Base-by-base conservation (phyloP, 1,140 invertebrate species). In the Andrena cerasifolii region DNA sequence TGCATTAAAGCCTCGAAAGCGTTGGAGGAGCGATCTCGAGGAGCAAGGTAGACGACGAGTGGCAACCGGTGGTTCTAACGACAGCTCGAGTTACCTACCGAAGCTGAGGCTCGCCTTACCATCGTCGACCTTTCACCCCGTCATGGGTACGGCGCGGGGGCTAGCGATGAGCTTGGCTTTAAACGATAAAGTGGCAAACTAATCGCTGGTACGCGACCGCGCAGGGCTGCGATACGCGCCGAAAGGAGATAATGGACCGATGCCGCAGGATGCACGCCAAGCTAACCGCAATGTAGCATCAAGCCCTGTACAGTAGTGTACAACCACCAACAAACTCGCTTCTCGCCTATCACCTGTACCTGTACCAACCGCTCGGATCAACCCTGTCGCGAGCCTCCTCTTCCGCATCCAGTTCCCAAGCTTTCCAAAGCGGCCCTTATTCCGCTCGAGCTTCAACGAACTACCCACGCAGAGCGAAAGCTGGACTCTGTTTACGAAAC, bases 111-210 rank as follows among this genome's bases (percentile, higher is more conserved):
- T 84, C 72, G 33, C 53, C 61, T 84, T 83, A 66, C 68, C 58
- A 24, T 62, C 71, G 66, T 36, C 72, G 68, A 77, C 78, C 82
- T 85, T 84, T 80, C 78, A 53, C 31, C 70, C 75, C 49, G 73
- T 45, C 36, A 61, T 54, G 56, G 63, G 26, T 12, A 26, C 4
- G 12, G 31, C n/a, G n/a, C n/a, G n/a, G n/a, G 53, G 79, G 36
- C 16, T 58, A 58, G 70, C 51, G 12, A 58, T 56, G 59, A 45
- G 70, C 70, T 43, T 45, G 16, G 36, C 53, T 67, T 51, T 80
- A 72, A 80, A 84, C 83, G 78, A 84, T 84, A 84, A 84, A 84
- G 72, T 84, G 65, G 72, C 78, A 47, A 77, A 77, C 70, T 84
- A 84, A 84, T 84, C 82, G 81, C 40, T 43, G 24, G 24, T 83